Evolutionary conservation across 2,888 invertebrate genomes (phyloP).

Genomic region (Abrostola tripartita): DNA sequence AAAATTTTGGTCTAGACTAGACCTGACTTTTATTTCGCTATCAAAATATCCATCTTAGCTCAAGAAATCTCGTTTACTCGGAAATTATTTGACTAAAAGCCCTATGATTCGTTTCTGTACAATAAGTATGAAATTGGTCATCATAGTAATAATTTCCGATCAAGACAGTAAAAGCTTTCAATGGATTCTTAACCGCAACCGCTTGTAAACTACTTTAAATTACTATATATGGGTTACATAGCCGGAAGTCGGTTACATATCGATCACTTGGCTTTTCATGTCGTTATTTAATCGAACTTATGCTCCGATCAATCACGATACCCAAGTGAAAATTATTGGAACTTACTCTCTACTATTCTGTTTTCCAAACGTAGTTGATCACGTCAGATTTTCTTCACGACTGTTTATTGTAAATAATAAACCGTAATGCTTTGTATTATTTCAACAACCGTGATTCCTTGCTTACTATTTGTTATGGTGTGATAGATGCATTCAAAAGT

Average conservation of each 20-base stretch:
- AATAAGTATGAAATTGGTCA: constrained; percentile 13
- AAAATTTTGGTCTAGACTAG: too few species aligned
- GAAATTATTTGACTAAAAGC: neutral
- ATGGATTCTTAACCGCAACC: constrained; percentile 16
- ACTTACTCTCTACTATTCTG: constrained; percentile 4
- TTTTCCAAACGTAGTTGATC: neutral
- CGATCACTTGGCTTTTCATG: constrained; percentile 3
- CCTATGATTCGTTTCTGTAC: neutral
- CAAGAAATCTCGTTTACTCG: neutral
- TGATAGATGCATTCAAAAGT: too few species aligned
- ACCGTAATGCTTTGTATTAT: too few species aligned
- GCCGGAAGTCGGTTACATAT: constrained; percentile 24
- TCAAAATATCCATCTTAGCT: too few species aligned
- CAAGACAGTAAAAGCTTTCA: constrained; percentile 29
- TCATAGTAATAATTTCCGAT: constrained; percentile 10
- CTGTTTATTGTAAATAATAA: too few species aligned
- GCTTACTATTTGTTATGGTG: too few species aligned
- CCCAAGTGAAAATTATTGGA: constrained; percentile 12
- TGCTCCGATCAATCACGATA: constrained; percentile 14
- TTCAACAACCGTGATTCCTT: too few species aligned
- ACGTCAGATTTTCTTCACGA: neutral
- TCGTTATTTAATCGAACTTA: constrained; percentile 17
- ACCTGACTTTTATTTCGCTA: too few species aligned
- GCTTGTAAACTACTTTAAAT: constrained; percentile 15
- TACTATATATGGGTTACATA: constrained; percentile 16